Evolutionary conservation across 2,113 vertebrate genomes (phyloP).

Genomic region (Sinocyclocheilus grahami): DNA sequence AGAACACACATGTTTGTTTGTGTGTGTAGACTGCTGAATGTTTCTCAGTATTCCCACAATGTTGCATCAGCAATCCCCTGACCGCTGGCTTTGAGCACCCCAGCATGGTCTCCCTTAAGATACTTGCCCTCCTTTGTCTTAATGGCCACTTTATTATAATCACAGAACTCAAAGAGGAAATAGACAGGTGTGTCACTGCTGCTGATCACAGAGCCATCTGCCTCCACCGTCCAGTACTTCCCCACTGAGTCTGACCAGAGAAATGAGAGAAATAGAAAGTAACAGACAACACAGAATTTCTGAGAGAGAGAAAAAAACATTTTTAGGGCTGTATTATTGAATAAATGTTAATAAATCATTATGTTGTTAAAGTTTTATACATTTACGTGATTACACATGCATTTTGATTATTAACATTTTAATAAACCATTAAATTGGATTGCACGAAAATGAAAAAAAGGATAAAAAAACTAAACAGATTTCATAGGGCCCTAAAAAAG

Average conservation of each 20-base stretch:
- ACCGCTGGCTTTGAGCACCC: constrained; percentile 87
- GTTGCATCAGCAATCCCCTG: constrained; percentile 86
- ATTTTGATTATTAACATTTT: no score
- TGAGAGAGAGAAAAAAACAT: no score
- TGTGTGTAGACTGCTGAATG: constrained; percentile 33
- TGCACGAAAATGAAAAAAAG: no score
- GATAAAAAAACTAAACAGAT: no score
- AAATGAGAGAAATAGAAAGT: background rate
- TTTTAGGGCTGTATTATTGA: no score
- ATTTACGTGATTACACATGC: no score
- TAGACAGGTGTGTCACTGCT: constrained; percentile 83
- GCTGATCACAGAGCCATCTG: constrained; percentile 84
- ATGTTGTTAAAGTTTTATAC: no score
- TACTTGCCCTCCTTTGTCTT: constrained; percentile 85
- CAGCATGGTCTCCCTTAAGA: constrained; percentile 93
- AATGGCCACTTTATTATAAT: constrained; percentile 94
- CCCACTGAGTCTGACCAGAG: constrained; percentile 82
- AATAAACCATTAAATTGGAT: no score
- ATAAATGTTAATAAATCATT: no score
- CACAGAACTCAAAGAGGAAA: constrained; percentile 95
- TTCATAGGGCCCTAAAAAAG: no score
- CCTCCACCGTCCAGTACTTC: constrained; percentile 92
- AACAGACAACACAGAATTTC: background rate
- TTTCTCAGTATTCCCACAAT: constrained; percentile 91
- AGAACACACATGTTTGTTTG: constrained; percentile 27